A percentile compares a stretch with the other conserved stretches of the same genome.
These are phyloP conservation scores for Trypoxylon attenuatum DNA, from an alignment of 2,888 invertebrate species.

Conservation along the genomic window DNA sequence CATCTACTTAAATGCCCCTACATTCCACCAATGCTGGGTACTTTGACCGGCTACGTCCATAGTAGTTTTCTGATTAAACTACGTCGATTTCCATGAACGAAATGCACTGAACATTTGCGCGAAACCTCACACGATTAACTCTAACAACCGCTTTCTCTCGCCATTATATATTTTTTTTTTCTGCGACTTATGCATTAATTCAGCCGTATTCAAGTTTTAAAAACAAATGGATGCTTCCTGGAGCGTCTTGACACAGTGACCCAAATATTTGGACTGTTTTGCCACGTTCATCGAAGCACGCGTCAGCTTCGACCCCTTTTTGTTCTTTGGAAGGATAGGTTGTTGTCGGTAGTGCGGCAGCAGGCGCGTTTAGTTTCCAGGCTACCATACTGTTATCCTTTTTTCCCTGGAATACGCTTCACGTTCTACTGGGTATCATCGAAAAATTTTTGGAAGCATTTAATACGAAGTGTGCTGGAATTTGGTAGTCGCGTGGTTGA, in stretches of 20 bases:
- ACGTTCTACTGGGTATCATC: too few relatives aligned
- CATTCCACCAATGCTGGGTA: conserved; percentile 50
- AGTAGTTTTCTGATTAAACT: conserved; percentile 63
- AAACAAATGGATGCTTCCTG: neutral
- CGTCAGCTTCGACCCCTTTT: too few relatives aligned
- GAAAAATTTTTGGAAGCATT: too few relatives aligned
- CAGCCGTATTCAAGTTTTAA: neutral
- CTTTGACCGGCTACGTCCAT: conserved; percentile 34
- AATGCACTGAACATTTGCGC: conserved; percentile 46
- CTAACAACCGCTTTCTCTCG: conserved; percentile 11
- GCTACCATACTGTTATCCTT: too few relatives aligned
- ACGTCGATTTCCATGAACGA: conserved; percentile 49
- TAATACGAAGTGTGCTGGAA: conserved; percentile 1
- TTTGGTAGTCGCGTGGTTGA: neutral
- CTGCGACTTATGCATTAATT: neutral
- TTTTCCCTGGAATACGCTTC: too few relatives aligned
- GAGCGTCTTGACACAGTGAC: neutral
- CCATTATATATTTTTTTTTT: conserved; percentile 28
- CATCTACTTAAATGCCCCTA: conserved; percentile 62
- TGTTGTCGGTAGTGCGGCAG: too few relatives aligned
- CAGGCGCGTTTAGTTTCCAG: too few relatives aligned
- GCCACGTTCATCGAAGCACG: too few relatives aligned
- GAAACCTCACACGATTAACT: conserved; percentile 43
- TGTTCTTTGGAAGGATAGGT: too few relatives aligned
- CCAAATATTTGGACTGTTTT: neutral